Evolutionary conservation across 1,140 invertebrate species (phyloP).

Genomic region (Macrosteles quadrilineatus): DNA sequence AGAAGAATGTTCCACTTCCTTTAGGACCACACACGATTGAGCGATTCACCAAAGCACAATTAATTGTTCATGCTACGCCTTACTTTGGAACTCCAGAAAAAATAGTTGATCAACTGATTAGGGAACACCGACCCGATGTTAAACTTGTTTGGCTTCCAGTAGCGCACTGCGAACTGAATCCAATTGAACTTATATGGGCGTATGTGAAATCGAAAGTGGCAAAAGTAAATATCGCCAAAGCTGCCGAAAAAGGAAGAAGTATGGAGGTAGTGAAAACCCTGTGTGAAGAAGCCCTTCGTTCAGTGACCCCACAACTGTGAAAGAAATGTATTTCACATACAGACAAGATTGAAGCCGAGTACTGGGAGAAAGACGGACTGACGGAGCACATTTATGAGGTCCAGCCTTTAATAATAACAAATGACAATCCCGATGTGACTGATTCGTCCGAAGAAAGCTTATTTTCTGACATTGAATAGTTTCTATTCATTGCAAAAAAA

Average conservation of each 20-base stretch:
- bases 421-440: not conserved
- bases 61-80: not conserved
- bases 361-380: not conserved
- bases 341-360: not conserved
- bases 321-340: not conserved
- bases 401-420: not conserved
- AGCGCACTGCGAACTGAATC: conserved; percentile 33
- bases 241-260: not conserved
- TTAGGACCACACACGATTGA: too few relatives aligned
- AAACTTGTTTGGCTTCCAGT: too few relatives aligned
- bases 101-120: not conserved
- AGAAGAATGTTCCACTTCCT: too few relatives aligned
- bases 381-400: not conserved
- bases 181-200: conserved; percentile 31
- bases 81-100: not conserved
- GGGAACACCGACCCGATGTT: conserved; percentile 15
- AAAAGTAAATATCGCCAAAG: conserved; percentile 26
- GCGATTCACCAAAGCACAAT: too few relatives aligned
- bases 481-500: not conserved
- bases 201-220: conserved; percentile 24
- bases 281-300: not conserved
- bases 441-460: not conserved
- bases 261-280: not conserved
- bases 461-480: not conserved
- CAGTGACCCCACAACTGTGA: not conserved